Percentiles rank a stretch among this genome's conserved stretches.
phyloP scores from a whole-genome alignment of 2,888 invertebrate species.

The Opisthograptis luteolata region DNA sequence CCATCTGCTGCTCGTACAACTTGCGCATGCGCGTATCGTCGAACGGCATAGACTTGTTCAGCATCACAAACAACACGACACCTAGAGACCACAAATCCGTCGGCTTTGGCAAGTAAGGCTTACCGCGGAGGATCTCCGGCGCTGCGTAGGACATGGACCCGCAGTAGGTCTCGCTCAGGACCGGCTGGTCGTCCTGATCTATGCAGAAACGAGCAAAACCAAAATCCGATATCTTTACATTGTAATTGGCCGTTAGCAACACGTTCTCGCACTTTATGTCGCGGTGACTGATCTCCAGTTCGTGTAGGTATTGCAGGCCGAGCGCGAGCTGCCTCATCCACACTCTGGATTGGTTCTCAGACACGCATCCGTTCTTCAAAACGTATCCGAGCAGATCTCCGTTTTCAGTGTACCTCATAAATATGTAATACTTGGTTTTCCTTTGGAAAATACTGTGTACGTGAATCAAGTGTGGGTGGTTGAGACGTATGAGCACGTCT shows the following conservation, averaged over 20 bases:
- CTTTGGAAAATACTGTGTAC: slow-evolving; percentile 91
- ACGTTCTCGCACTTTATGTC: slow-evolving; percentile 94
- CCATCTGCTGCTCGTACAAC: slow-evolving; percentile 86
- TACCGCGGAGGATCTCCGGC: slow-evolving; percentile 92
- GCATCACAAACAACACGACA: slow-evolving; percentile 91
- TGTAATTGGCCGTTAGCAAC: slow-evolving; percentile 88
- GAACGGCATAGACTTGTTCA: slow-evolving; percentile 93
- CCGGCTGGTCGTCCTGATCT: slow-evolving; percentile 62
- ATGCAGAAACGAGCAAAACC: slow-evolving; percentile 87
- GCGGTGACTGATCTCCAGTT: slow-evolving; percentile 89
- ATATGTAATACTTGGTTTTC: slow-evolving; percentile 89
- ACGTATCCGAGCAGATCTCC: slow-evolving; percentile 91
- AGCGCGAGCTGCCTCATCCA: slow-evolving; percentile 89
- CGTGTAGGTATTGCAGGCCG: slow-evolving; percentile 89
- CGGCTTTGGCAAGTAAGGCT: slow-evolving; percentile 88
- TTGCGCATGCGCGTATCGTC: slow-evolving; percentile 90
- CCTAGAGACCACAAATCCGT: slow-evolving; percentile 93
- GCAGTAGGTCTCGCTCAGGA: slow-evolving; percentile 91
- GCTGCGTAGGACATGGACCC: slow-evolving; percentile 95
- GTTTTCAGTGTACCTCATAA: slow-evolving; percentile 91
- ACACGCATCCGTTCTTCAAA: slow-evolving; percentile 87
- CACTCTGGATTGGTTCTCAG: slow-evolving; percentile 87
- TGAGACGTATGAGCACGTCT: slow-evolving; percentile 88
- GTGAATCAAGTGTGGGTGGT: slow-evolving; percentile 92
- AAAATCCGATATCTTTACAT: slow-evolving; percentile 92